phyloP scores from a whole-genome alignment of 2,888 invertebrate species.

The Pristionchus mayeri region DNA sequence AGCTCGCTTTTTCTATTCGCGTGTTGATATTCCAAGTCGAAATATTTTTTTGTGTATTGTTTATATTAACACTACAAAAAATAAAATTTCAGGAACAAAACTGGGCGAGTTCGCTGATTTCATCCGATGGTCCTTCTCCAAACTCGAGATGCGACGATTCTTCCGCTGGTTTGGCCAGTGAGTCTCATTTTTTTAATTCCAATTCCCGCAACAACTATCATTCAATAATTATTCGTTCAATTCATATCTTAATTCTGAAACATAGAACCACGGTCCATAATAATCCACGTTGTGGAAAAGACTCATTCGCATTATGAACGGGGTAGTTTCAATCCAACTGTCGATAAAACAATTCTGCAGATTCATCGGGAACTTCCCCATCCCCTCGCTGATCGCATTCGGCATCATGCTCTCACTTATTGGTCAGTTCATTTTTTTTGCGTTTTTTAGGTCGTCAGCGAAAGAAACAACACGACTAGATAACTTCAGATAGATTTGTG shows the following conservation, averaged over 20 bases:
- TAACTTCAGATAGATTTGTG: too few relatives aligned
- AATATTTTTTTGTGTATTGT: too few relatives aligned
- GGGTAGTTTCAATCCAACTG: background rate
- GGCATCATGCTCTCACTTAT: slow-evolving; percentile 55
- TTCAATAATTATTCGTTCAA: background rate
- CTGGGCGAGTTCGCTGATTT: background rate
- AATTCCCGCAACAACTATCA: background rate
- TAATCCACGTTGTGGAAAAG: too few relatives aligned
- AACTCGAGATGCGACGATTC: slow-evolving; percentile 18
- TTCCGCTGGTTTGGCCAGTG: slow-evolving; percentile 31
- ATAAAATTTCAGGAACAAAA: slow-evolving; percentile 4
- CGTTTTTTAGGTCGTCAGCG: too few relatives aligned
- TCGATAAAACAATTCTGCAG: background rate
- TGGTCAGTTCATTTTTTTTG: slow-evolving; percentile 42
- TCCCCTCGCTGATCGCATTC: slow-evolving; percentile 61
- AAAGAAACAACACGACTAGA: too few relatives aligned
- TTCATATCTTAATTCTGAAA: too few relatives aligned
- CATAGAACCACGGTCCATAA: too few relatives aligned
- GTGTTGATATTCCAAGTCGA: background rate
- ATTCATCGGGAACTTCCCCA: slow-evolving; percentile 59
- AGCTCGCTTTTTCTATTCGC: background rate
- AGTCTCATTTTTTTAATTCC: background rate
- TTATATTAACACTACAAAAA: background rate
- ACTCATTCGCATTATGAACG: background rate
- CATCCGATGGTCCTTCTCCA: slow-evolving; percentile 23